Evolutionary conservation across 2,113 vertebrate genomes (phyloP).

Genomic region (Antennarius striatus): DNA sequence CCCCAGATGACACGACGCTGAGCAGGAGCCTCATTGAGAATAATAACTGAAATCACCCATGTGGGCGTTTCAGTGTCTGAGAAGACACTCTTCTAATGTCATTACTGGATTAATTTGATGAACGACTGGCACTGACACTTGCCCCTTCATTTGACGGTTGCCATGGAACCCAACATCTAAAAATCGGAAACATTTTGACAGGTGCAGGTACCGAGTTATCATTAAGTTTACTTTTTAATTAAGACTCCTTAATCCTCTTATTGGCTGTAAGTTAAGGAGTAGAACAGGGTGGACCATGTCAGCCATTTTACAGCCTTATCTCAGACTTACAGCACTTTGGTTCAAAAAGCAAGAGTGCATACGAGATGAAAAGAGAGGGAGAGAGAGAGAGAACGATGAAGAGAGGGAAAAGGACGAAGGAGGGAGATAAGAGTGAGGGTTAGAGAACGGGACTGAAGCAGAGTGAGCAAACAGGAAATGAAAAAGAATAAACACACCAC

Average conservation of each 20-base stretch:
- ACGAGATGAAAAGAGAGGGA: constrained; percentile 26
- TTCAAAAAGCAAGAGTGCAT: constrained; percentile 58
- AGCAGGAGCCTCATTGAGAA: not conserved
- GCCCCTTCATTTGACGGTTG: constrained; percentile 3
- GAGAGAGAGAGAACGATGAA: constrained; percentile 37
- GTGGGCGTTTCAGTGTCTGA: not conserved
- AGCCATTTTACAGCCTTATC: constrained; percentile 76
- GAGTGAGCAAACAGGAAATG: constrained; percentile 46
- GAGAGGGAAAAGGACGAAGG: constrained; percentile 52
- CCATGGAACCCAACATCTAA: constrained; percentile 27
- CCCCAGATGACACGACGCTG: not conserved
- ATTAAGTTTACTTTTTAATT: constrained; percentile 79
- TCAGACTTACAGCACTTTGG: constrained; percentile 71
- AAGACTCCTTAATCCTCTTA: constrained; percentile 73
- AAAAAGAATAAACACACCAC: constrained; percentile 47
- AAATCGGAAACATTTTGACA: constrained; percentile 35
- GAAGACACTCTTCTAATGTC: not conserved
- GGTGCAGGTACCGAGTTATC: constrained; percentile 68
- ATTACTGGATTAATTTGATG: not conserved
- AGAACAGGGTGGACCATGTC: constrained; percentile 70
- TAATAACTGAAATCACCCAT: not conserved
- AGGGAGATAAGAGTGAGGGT: constrained; percentile 53
- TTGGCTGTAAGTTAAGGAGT: constrained; percentile 62
- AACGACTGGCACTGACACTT: no score
- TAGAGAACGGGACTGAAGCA: constrained; percentile 24